phyloP scores from a whole-genome alignment of 2,888 invertebrate genomes.

The Diarsia rubi region DNA sequence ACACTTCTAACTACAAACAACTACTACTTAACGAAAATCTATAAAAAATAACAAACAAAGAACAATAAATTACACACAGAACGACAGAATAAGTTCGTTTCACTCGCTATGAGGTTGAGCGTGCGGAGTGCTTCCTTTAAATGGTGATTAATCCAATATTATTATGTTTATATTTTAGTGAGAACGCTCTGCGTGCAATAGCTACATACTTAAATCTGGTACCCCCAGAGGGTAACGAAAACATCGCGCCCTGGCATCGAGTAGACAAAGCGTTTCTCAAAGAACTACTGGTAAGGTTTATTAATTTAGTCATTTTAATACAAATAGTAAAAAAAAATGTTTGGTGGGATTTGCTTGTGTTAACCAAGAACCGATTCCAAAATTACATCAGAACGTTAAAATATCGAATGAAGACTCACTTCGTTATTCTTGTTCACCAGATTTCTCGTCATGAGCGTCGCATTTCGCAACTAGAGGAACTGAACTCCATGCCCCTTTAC shows the following conservation, averaged over 20 bases:
- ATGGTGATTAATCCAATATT: background rate
- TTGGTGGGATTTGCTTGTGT: background rate
- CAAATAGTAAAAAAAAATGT: background rate
- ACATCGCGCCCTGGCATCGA: slow-evolving; percentile 94
- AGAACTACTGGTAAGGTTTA: slow-evolving; percentile 94
- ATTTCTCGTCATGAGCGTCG: slow-evolving; percentile 96
- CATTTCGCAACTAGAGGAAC: slow-evolving; percentile 97
- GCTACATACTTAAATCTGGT: slow-evolving; percentile 97
- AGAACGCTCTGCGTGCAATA: slow-evolving; percentile 95
- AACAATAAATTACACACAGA: too few relatives aligned
- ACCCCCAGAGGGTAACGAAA: slow-evolving; percentile 93
- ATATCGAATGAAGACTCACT: background rate
- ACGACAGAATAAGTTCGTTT: too few relatives aligned
- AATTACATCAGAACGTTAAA: background rate
- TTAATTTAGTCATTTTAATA: background rate
- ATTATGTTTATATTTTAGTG: slow-evolving; percentile 82
- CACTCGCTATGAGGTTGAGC: too few relatives aligned
- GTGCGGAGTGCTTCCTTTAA: too few relatives aligned
- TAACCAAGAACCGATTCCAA: background rate
- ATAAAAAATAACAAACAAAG: too few relatives aligned
- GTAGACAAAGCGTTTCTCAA: slow-evolving; percentile 95
- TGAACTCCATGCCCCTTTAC: slow-evolving; percentile 99
- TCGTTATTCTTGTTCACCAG: slow-evolving; percentile 77
- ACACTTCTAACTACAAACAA: too few relatives aligned
- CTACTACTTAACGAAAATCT: too few relatives aligned